Base-by-base conservation (phyloP, 2,113 vertebrate genomes). In the Scophthalmus maximus region DNA sequence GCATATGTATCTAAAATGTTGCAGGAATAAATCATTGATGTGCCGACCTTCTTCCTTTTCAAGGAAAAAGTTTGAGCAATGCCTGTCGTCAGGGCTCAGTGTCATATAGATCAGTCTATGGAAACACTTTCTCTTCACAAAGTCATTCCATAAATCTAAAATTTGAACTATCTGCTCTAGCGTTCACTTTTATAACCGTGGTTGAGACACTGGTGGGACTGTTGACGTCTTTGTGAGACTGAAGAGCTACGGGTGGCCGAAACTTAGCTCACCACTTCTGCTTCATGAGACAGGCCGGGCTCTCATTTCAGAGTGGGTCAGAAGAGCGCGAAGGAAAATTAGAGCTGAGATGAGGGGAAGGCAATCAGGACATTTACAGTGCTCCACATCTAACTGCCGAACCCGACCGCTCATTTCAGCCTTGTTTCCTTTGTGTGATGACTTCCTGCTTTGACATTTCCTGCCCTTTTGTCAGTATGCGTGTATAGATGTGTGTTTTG, bases 371-470 rank as follows among this genome's bases (percentile, higher is more conserved):
- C 68, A 67, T 76, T 53, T 38, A 69, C 29, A n/a, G 25, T 5
- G 20, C 20, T 27, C 42, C 64, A 1, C 17, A 57, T 76, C 23
- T 51, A 9, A n/a, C n/a, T n/a, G n/a, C 15, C 25, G 1, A 17
- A 29, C 22, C 29, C 22, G 10, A 7, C 55, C 52, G 23, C 30
- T 59, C 42, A 44, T n/a, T 26, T 63, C 20, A 18, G 23, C 22
- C 63, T 44, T 0, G 42, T 79, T 68, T 78, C 63, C 62, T 61
- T 47, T 68, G 38, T 18, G n/a, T 27, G 8, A 26, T n/a, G n/a
- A n/a, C n/a, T n/a, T 74, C 80, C 78, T 57, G 50, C 18, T 72
- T 32, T 18, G 10, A 10, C 5, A 3, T 68, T 81, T 85, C 47
- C 70, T 61, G 42, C 1, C 46, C 30, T 23, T 72, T 74, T 73